phyloP scores from a whole-genome alignment of 2,113 vertebrate species.

The Asarcornis scutulata region DNA sequence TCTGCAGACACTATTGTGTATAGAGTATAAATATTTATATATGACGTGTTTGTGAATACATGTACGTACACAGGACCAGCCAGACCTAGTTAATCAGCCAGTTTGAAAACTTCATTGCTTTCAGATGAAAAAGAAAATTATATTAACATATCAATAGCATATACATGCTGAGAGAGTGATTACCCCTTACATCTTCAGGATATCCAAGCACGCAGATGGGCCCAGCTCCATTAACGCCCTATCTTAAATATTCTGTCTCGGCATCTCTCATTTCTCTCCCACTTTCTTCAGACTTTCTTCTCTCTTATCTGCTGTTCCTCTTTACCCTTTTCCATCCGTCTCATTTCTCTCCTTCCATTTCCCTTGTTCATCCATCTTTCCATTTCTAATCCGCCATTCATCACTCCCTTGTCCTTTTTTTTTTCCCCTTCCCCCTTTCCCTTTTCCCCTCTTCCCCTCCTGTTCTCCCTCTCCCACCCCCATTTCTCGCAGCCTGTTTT shows the following conservation, averaged over 20 bases:
- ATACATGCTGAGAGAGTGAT: slow-evolving; percentile 80
- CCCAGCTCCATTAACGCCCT: slow-evolving; percentile 39
- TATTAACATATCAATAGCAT: slow-evolving; percentile 82
- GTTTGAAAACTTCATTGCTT: slow-evolving; percentile 80
- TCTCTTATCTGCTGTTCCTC: slow-evolving; percentile 62
- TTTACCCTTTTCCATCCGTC: slow-evolving; percentile 34
- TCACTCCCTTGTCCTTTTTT: not conserved
- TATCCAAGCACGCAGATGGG: slow-evolving; percentile 50
- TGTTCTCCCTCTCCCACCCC: slow-evolving; percentile 13
- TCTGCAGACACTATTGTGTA: slow-evolving; percentile 51
- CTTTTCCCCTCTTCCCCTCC: not conserved
- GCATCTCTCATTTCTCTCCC: slow-evolving; percentile 40
- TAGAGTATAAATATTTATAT: slow-evolving; percentile 66
- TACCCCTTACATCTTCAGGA: slow-evolving; percentile 71
- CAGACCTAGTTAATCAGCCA: slow-evolving; percentile 69
- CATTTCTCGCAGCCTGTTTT: slow-evolving; percentile 70
- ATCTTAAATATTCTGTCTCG: slow-evolving; percentile 54
- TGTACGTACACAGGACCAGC: not conserved
- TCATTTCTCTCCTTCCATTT: slow-evolving; percentile 50
- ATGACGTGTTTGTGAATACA: not conserved
- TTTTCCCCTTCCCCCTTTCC: too few relatives aligned
- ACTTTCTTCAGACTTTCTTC: slow-evolving; percentile 64
- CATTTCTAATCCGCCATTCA: slow-evolving; percentile 23
- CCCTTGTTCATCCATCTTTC: slow-evolving; percentile 17
- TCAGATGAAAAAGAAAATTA: slow-evolving; percentile 74